Conservation (phyloP, 1,140 invertebrate species). For the Leptestheria dahalacensis region DNA sequence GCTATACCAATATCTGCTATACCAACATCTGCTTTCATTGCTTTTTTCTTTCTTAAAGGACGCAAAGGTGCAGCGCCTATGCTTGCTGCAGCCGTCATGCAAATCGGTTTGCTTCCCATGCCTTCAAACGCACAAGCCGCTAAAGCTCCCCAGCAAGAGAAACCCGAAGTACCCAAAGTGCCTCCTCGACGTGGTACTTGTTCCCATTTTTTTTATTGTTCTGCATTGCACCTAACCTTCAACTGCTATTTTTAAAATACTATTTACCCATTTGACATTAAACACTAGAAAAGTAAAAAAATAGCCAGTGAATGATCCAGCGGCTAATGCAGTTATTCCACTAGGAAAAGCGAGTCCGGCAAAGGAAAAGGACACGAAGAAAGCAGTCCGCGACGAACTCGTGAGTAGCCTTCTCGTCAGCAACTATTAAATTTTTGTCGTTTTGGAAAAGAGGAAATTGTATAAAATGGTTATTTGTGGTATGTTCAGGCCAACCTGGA, state of each 20-base stretch:
- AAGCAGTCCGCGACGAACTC: too few relatives aligned
- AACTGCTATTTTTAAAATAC: too few relatives aligned
- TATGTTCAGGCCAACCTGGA: not conserved
- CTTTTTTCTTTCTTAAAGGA: not conserved
- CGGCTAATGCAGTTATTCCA: too few relatives aligned
- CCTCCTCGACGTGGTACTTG: not conserved
- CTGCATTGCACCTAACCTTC: not conserved
- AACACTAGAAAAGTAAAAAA: too few relatives aligned
- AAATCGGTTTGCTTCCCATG: constrained; percentile 9
- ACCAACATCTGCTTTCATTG: not conserved
- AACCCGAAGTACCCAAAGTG: not conserved
- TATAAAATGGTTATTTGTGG: too few relatives aligned
- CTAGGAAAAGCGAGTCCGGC: too few relatives aligned
- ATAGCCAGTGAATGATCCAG: too few relatives aligned
- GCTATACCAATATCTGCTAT: not conserved
- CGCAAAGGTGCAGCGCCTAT: constrained; percentile 6
- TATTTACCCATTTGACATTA: too few relatives aligned
- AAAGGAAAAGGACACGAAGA: too few relatives aligned
- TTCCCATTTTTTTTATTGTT: not conserved
- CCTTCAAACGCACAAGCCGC: not conserved
- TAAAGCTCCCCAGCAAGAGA: not conserved
- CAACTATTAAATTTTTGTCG: too few relatives aligned
- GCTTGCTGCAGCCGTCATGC: constrained; percentile 14
- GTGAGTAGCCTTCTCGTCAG: too few relatives aligned
- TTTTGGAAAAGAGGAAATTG: too few relatives aligned